phyloP scores from a whole-genome alignment of 2,888 invertebrate species.

The Apodemia zela region DNA sequence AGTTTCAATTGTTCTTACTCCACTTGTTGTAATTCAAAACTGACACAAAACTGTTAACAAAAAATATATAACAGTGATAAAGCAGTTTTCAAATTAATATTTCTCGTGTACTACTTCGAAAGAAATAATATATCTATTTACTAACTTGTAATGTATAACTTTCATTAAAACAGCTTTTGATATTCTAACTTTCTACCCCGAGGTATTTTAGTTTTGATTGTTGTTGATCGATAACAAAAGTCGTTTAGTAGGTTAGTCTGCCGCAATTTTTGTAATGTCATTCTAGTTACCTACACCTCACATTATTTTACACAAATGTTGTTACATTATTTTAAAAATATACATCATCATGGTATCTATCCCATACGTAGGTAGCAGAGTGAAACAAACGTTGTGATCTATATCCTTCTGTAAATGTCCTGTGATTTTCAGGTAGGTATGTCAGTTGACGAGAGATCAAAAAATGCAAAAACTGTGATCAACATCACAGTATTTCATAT shows the following conservation, averaged over 20 bases:
- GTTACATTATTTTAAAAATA: too few relatives aligned
- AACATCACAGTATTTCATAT: too few relatives aligned
- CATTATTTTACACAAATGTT: too few relatives aligned
- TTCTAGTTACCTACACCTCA: background rate
- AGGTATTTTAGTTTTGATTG: slow-evolving; percentile 21
- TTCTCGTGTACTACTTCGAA: background rate
- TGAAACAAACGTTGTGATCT: too few relatives aligned
- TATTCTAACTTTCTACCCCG: slow-evolving; percentile 31
- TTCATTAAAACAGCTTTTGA: slow-evolving; percentile 19
- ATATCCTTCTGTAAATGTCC: too few relatives aligned
- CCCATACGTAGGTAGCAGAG: too few relatives aligned
- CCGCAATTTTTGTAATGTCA: slow-evolving; percentile 1
- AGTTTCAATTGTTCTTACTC: too few relatives aligned
- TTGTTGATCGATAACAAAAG: slow-evolving; percentile 7
- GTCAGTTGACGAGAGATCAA: too few relatives aligned
- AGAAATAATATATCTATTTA: slow-evolving; percentile 2
- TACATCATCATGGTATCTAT: too few relatives aligned
- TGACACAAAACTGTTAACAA: background rate
- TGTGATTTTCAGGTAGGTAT: too few relatives aligned
- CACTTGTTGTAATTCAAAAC: too few relatives aligned
- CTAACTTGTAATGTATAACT: slow-evolving; percentile 11
- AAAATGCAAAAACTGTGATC: too few relatives aligned
- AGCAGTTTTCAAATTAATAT: background rate
- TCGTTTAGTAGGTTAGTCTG: slow-evolving; percentile 9
- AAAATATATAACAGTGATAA: background rate